These are phyloP conservation scores for Cinclus mexicanus DNA, from an alignment of 2,113 vertebrate species.

Conservation along the genomic window DNA sequence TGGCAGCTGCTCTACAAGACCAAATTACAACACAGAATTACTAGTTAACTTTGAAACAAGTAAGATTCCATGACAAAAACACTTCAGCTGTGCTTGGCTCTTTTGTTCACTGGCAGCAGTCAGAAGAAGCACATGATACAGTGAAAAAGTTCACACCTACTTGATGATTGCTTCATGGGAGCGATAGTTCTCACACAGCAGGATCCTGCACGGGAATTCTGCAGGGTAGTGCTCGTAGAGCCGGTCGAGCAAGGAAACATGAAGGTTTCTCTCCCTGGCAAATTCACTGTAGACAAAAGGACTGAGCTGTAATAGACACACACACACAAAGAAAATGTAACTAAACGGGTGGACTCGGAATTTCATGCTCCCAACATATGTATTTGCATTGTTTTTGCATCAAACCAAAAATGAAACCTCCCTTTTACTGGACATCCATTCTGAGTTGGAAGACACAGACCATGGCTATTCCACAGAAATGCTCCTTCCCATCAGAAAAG, in stretches of 20 bases:
- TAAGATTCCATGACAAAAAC: background rate
- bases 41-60: background rate
- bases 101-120: background rate
- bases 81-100: background rate
- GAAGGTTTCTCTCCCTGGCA: constrained; percentile 96
- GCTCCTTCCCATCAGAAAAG: background rate
- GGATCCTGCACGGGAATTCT: constrained; percentile 95
- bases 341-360: constrained; percentile 27
- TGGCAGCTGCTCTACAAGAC: background rate
- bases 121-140: constrained; percentile 24
- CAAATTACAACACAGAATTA: background rate
- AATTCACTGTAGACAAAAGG: constrained; percentile 99
- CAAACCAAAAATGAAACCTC: background rate
- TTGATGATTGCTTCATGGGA: constrained; percentile 99
- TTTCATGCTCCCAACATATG: background rate
- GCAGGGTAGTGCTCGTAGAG: constrained; percentile 97
- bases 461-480: background rate
- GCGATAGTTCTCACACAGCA: constrained; percentile 99
- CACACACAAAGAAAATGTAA: constrained; percentile 67
- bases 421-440: background rate
- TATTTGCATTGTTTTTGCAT: background rate
- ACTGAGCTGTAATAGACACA: constrained; percentile 89
- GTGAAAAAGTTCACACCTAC: constrained; percentile 87
- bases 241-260: constrained; percentile 93
- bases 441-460: background rate